These are phyloP conservation scores for Falcaria lacertinaria DNA, from an alignment of 2,888 invertebrate species.

Conservation along the genomic window DNA sequence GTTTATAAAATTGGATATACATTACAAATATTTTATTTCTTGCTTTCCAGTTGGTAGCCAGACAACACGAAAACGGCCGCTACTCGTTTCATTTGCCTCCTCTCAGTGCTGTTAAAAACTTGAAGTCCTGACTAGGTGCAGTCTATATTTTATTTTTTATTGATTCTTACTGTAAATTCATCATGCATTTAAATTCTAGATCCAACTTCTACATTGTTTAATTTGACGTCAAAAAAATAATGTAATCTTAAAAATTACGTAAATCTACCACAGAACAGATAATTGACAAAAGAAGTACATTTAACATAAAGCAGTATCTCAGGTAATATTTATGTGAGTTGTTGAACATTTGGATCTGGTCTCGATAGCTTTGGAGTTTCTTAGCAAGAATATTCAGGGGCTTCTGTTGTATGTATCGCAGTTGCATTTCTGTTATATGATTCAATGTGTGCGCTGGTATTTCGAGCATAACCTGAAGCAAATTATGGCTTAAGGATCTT, in stretches of 20 bases:
- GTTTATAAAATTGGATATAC: no score
- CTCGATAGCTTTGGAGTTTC: conserved; percentile 42
- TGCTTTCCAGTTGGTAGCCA: conserved; percentile 55
- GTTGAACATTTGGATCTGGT: conserved; percentile 13
- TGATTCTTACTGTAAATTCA: no score
- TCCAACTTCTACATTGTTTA: no score
- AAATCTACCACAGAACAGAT: no score
- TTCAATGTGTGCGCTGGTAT: conserved; percentile 45
- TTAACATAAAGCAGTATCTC: not conserved
- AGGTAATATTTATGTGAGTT: not conserved
- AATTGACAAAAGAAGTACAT: no score
- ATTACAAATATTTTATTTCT: not conserved
- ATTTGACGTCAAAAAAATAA: no score
- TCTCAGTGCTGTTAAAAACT: conserved; percentile 37
- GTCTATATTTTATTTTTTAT: no score
- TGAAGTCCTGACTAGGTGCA: conserved; percentile 23
- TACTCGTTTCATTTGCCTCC: conserved; percentile 59
- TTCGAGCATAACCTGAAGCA: conserved; percentile 50
- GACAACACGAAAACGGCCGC: conserved; percentile 39
- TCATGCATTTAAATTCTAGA: no score
- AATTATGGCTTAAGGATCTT: not conserved
- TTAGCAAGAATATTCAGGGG: conserved; percentile 50
- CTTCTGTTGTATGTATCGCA: conserved; percentile 43
- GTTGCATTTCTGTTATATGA: conserved; percentile 48
- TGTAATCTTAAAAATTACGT: no score